Conservation (phyloP, 1,140 invertebrate genomes). For the Tetragonula clypearis region DNA sequence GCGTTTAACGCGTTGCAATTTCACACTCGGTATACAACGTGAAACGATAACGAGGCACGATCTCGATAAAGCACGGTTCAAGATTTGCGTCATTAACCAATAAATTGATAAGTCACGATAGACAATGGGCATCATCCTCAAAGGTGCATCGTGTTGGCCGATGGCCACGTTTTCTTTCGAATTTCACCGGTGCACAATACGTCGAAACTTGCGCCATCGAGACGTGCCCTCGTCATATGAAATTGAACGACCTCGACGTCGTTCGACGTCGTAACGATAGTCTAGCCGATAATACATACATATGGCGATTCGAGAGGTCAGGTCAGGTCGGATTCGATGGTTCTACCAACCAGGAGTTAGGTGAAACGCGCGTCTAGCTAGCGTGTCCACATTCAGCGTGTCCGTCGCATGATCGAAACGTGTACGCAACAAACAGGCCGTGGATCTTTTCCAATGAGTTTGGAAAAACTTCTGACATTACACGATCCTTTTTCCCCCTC, state of each 20-base stretch:
- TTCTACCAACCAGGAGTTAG: no score
- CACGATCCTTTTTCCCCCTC: neutral
- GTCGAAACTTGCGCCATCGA: constrained; percentile 29
- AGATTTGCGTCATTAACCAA: constrained; percentile 10
- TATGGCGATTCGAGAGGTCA: constrained; percentile 27
- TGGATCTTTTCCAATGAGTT: neutral
- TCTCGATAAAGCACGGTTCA: neutral
- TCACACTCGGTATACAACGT: constrained; percentile 4
- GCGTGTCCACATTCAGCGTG: neutral
- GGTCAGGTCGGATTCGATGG: constrained; percentile 23
- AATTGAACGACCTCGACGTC: constrained; percentile 32
- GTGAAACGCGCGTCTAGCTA: neutral
- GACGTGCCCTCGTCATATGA: constrained; percentile 18
- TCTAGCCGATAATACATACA: constrained; percentile 34
- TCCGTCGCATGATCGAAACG: constrained; percentile 27
- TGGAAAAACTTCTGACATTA: neutral
- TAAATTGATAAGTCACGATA: neutral
- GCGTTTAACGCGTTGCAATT: constrained; percentile 3
- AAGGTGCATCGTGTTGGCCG: neutral
- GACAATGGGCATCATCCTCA: neutral
- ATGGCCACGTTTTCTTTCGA: neutral
- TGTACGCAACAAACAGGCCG: neutral
- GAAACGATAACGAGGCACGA: constrained; percentile 1
- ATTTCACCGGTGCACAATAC: constrained; percentile 23
- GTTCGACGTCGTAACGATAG: neutral